These are phyloP conservation scores for Heteropelma amictum DNA, from an alignment of 2,888 invertebrate species.

Conservation along the genomic window DNA sequence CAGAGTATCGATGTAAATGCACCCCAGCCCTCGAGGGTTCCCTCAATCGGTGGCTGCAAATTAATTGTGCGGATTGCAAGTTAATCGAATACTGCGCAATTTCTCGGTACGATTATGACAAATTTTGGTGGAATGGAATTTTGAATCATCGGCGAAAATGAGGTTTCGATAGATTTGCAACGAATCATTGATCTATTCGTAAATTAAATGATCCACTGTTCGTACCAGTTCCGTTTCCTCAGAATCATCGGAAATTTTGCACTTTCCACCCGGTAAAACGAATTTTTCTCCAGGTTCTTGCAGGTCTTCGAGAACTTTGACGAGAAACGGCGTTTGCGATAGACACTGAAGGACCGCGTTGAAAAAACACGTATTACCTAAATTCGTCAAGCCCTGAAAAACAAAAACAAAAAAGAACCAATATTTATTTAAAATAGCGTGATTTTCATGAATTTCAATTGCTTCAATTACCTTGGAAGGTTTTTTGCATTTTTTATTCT, in stretches of 20 bases:
- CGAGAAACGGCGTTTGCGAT: conserved; percentile 89
- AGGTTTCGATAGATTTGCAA: too few species aligned
- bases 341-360: conserved; percentile 97
- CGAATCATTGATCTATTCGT: too few species aligned
- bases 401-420: conserved; percentile 1
- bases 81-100: too few species aligned
- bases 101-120: neutral
- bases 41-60: conserved; percentile 81
- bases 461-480: too few species aligned
- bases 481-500: too few species aligned
- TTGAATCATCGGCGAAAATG: too few species aligned
- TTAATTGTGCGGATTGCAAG: too few species aligned
- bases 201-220: too few species aligned
- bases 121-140: too few species aligned
- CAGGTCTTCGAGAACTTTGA: conserved; percentile 85
- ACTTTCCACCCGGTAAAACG: conserved; percentile 85
- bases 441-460: too few species aligned
- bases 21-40: conserved; percentile 85
- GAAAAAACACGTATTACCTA: conserved; percentile 98
- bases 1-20: conserved; percentile 84
- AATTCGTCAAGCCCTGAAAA: conserved; percentile 88
- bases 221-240: conserved; percentile 80
- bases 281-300: conserved; percentile 85
- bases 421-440: too few species aligned
- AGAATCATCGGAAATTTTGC: conserved; percentile 78